phyloP scores from a whole-genome alignment of 2,888 invertebrate species.

The Spisula solida region DNA sequence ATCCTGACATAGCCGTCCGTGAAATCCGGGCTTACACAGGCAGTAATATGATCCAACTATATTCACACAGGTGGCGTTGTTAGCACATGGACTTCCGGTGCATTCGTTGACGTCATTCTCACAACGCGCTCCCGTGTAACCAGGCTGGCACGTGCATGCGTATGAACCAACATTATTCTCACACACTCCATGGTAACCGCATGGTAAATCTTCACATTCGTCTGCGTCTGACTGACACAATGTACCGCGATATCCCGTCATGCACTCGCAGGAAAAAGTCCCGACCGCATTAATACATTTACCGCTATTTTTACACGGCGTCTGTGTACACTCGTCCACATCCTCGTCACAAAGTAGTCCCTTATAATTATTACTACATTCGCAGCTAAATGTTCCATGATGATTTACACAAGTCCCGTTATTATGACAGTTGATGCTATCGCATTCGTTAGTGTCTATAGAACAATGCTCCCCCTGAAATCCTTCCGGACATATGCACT shows the following conservation, averaged over 20 bases:
- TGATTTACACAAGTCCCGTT: conserved; percentile 38
- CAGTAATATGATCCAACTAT: conserved; percentile 44
- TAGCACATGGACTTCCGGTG: conserved; percentile 39
- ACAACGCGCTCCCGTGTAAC: conserved; percentile 41
- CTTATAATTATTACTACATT: conserved; percentile 22
- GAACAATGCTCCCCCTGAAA: conserved; percentile 45
- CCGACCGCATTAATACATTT: conserved; percentile 36
- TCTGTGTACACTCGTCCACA: conserved; percentile 35
- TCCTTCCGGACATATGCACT: conserved; percentile 40
- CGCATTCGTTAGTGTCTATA: conserved; percentile 25
- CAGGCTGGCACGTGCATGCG: conserved; percentile 43
- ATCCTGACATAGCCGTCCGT: conserved; percentile 37
- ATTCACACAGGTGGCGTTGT: conserved; percentile 58
- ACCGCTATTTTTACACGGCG: conserved; percentile 33
- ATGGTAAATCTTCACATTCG: conserved; percentile 47
- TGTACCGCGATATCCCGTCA: conserved; percentile 24
- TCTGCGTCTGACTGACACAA: conserved; percentile 49
- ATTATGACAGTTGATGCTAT: conserved; percentile 24
- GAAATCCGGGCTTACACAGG: conserved; percentile 42
- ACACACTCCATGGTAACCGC: conserved; percentile 45
- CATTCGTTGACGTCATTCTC: conserved; percentile 57
- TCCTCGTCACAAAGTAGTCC: conserved; percentile 41
- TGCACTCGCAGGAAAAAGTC: conserved; percentile 41
- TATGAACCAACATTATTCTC: conserved; percentile 47
- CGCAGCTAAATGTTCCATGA: conserved; percentile 30